Percentiles rank a stretch among this genome's conserved stretches.
phyloP scores from a whole-genome alignment of 2,113 vertebrate genomes.

The Centropristis striata region DNA sequence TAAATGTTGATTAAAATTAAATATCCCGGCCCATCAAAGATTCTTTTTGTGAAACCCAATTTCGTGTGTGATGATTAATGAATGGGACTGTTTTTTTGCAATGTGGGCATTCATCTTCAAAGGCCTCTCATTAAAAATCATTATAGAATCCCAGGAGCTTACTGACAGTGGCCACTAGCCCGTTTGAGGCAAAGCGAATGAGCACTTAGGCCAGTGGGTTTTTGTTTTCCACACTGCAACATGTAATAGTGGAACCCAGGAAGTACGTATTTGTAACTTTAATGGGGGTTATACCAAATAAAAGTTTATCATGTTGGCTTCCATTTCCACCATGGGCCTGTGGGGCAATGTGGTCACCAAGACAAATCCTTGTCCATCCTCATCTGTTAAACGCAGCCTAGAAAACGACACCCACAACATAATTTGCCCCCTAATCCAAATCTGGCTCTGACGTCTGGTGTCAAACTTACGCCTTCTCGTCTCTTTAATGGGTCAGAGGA shows the following conservation, averaged over 20 bases:
- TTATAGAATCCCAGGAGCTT: conserved; percentile 50
- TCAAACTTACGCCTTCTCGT: conserved; percentile 67
- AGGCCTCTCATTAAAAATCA: conserved; percentile 69
- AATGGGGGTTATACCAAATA: conserved; percentile 17
- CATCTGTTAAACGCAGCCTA: conserved; percentile 49
- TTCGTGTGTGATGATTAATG: conserved; percentile 70
- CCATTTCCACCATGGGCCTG: conserved; percentile 9
- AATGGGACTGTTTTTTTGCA: conserved; percentile 66
- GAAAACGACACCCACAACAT: conserved; percentile 70
- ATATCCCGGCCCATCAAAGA: conserved; percentile 57
- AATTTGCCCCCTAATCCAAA: conserved; percentile 73
- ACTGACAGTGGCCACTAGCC: conserved; percentile 53
- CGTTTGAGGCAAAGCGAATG: conserved; percentile 34
- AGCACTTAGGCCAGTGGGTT: conserved; percentile 20
- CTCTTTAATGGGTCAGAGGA: conserved; percentile 71
- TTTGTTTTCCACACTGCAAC: conserved; percentile 30
- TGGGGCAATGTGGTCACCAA: conserved; percentile 31
- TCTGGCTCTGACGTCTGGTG: conserved; percentile 71
- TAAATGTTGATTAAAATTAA: conserved; percentile 69
- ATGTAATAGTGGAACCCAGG: not conserved
- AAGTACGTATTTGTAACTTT: not conserved
- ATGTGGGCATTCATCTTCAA: conserved; percentile 73
- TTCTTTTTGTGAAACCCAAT: conserved; percentile 64
- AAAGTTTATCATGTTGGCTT: conserved; percentile 13
- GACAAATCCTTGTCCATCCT: conserved; percentile 58